These are phyloP conservation scores for Dryococelus australis DNA, from an alignment of 2,888 invertebrate genomes.

Conservation along the genomic window DNA sequence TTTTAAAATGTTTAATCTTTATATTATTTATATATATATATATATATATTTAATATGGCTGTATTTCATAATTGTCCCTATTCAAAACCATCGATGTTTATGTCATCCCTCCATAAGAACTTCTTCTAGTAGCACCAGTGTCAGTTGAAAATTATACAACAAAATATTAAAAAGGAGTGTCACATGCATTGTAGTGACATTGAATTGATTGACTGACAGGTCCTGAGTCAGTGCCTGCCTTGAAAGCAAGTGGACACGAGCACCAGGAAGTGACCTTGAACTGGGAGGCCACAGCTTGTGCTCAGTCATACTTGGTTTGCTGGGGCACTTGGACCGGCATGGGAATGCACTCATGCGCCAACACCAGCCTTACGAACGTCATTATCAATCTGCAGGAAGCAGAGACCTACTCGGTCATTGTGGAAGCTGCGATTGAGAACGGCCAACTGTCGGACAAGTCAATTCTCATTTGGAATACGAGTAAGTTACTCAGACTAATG, in stretches of 20 bases:
- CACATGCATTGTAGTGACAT: no score
- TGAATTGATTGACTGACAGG: neutral
- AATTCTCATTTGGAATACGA: neutral
- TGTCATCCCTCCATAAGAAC: no score
- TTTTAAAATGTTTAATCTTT: no score
- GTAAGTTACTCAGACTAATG: neutral
- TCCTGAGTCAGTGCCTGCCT: neutral
- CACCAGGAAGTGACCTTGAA: neutral
- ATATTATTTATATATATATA: no score
- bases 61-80: no score
- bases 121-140: no score
- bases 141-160: no score
- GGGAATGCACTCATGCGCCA: neutral
- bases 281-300: neutral
- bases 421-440: neutral
- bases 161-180: no score
- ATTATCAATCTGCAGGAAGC: neutral
- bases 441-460: neutral
- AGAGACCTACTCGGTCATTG: neutral
- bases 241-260: neutral
- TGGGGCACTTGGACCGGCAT: neutral
- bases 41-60: no score
- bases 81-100: no score
- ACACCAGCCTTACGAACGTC: neutral
- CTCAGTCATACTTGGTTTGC: neutral